Evolutionary conservation across 2,888 invertebrate genomes (phyloP).

Genomic region (Leptinotarsa tumamoca): DNA sequence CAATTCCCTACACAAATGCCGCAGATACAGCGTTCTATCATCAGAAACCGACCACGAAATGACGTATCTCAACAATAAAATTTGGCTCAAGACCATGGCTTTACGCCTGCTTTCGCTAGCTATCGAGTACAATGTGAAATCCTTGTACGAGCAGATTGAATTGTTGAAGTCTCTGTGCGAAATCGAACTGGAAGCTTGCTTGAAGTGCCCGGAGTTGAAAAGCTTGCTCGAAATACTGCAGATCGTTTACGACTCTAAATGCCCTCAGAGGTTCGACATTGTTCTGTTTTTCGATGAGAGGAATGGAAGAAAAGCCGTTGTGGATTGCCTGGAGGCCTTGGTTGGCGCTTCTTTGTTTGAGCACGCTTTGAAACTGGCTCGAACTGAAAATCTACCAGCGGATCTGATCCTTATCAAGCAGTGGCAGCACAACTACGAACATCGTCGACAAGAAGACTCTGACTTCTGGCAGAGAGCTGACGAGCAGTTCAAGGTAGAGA

Average conservation of each 20-base stretch:
- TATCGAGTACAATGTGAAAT: slow-evolving; percentile 73
- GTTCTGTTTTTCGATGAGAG: slow-evolving; percentile 57
- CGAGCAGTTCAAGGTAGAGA: slow-evolving; percentile 71
- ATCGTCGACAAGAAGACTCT: slow-evolving; percentile 65
- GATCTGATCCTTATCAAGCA: slow-evolving; percentile 71
- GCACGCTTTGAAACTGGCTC: slow-evolving; percentile 72
- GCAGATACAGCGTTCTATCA: slow-evolving; percentile 56
- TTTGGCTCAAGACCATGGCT: slow-evolving; percentile 71
- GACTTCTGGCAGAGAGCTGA: slow-evolving; percentile 74
- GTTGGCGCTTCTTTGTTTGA: slow-evolving; percentile 69
- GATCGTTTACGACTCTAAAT: slow-evolving; percentile 54
- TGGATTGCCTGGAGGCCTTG: slow-evolving; percentile 70
- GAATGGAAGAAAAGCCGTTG: slow-evolving; percentile 67
- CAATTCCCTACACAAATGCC: slow-evolving; percentile 53
- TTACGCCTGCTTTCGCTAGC: slow-evolving; percentile 73
- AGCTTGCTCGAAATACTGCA: slow-evolving; percentile 55
- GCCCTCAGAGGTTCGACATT: slow-evolving; percentile 69
- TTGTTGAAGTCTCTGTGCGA: slow-evolving; percentile 73
- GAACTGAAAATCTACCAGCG: slow-evolving; percentile 67
- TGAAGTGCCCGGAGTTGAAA: slow-evolving; percentile 66
- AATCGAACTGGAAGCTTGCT: slow-evolving; percentile 71
- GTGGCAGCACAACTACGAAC: slow-evolving; percentile 70
- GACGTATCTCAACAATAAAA: slow-evolving; percentile 68
- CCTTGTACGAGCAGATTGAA: slow-evolving; percentile 74
- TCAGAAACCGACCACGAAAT: slow-evolving; percentile 64